Evolutionary conservation across 2,888 invertebrate genomes (phyloP).

Genomic region (Meandrusa payeni): DNA sequence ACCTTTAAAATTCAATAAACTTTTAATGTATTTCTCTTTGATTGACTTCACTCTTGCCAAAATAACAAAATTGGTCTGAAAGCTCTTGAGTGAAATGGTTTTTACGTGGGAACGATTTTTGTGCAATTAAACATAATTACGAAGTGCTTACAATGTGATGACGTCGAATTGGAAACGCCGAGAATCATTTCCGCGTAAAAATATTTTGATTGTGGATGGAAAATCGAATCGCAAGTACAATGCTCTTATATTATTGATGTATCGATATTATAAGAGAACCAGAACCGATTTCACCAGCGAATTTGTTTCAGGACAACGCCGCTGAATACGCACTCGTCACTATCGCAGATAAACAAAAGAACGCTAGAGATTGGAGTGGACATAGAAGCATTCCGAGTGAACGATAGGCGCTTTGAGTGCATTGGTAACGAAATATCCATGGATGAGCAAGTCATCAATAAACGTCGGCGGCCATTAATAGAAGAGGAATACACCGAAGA

Average conservation of each 20-base stretch:
- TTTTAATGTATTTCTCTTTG: slow-evolving; percentile 33
- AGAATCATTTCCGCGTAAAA: slow-evolving; percentile 82
- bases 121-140: slow-evolving; percentile 65
- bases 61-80: slow-evolving; percentile 70
- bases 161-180: slow-evolving; percentile 76
- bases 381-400: slow-evolving; percentile 67
- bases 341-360: slow-evolving; percentile 86
- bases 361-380: slow-evolving; percentile 83
- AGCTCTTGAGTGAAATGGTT: slow-evolving; percentile 81
- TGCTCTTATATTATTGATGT: slow-evolving; percentile 45
- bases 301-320: slow-evolving; percentile 76
- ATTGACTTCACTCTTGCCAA: slow-evolving; percentile 39
- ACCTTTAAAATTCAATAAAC: slow-evolving; percentile 8
- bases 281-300: slow-evolving; percentile 37
- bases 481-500: slow-evolving; percentile 67
- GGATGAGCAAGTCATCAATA: slow-evolving; percentile 55
- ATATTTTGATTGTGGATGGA: slow-evolving; percentile 80
- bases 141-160: slow-evolving; percentile 69
- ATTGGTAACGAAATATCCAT: slow-evolving; percentile 64
- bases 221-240: slow-evolving; percentile 79
- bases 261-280: slow-evolving; percentile 34
- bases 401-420: slow-evolving; percentile 57
- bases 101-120: slow-evolving; percentile 82
- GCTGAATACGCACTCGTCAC: slow-evolving; percentile 79
- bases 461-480: slow-evolving; percentile 69